Base-by-base conservation (phyloP, 2,888 invertebrate species). In the Lepetodrilus schrolli region DNA sequence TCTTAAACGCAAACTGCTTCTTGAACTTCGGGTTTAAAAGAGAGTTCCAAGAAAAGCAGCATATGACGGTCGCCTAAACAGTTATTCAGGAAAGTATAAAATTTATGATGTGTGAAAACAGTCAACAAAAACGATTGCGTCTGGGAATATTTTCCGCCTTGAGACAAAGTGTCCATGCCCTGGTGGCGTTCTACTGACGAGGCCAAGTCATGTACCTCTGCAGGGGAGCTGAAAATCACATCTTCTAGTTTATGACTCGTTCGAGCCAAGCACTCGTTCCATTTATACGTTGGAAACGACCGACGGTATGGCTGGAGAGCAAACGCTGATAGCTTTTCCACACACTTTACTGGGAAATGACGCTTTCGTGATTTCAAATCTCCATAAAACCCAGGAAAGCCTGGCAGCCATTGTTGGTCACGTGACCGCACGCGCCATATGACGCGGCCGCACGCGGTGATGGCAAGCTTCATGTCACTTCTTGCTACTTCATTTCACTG, bases 221-320 rank as follows among this genome's bases (percentile, higher is more conserved):
- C 58, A 30, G 58, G 26, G n/a, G 26, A 30, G 58, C 58, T 58
- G 58, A 58, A 58, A 58, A 30, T 58, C 58, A 58, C 58, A 58
- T 58, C 58, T 58, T 34, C 13, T 30, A 34, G 30, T 58, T 58
- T 58, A 58, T 58, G 58, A 30, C 58, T 30, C 26, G 58, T 34
- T 34, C n/a, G 17, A 26, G 58, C 34, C 17, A 17, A 30, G 34
- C 10, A 30, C 58, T 58, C 58, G 10, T 58, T 58, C 58, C 58
- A 58, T 58, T 58, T 58, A 58, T 58, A 58, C 58, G 58, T 58
- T 58, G 30, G 34, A 58, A 58, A 58, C 58, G 58, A 58, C 58
- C 58, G 5, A 30, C 30, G 58, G 58, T 58, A 58, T 58, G 58
- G 58, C 58, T 30, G 13, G 58, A 17, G 30, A 34, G 34, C 58